Percentiles rank a stretch among this genome's conserved stretches.
Evolutionary conservation across 2,797 vertebrate species (phyloP).

Genomic region (Micropoecilia bifurca): DNA sequence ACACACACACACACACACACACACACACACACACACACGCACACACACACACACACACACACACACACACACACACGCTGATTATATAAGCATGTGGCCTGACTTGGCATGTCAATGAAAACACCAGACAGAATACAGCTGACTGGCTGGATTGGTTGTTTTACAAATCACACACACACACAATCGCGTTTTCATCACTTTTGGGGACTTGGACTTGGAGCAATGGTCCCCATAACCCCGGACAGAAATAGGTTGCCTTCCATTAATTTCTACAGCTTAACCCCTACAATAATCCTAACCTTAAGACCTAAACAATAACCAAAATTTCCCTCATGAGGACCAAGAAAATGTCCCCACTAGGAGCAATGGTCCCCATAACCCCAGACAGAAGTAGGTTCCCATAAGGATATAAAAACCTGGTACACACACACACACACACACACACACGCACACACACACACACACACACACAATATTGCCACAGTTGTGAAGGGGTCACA

Average conservation of each 20-base stretch:
- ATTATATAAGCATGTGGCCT: slow-evolving; percentile 63
- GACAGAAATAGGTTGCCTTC: too few species aligned
- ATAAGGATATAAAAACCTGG: too few species aligned
- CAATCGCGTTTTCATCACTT: neutral
- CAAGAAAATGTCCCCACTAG: too few species aligned
- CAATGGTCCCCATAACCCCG: too few species aligned
- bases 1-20: slow-evolving; percentile 15
- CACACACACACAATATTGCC: slow-evolving; percentile 2
- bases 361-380: too few species aligned
- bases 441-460: slow-evolving; percentile 15
- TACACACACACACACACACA: slow-evolving; percentile 21
- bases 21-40: slow-evolving; percentile 18
- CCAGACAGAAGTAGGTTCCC: too few species aligned
- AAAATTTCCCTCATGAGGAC: too few species aligned
- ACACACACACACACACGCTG: slow-evolving; percentile 26
- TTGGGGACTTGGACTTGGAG: too few species aligned
- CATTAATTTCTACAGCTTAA: too few species aligned
- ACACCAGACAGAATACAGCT: slow-evolving; percentile 45
- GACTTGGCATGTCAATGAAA: slow-evolving; percentile 57
- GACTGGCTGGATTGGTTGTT: slow-evolving; percentile 50
- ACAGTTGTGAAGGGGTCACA: neutral
- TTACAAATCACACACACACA: slow-evolving; percentile 43
- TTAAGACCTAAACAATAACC: too few species aligned
- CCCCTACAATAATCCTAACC: too few species aligned
- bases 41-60: slow-evolving; percentile 5